Evolutionary conservation across 2,888 invertebrate genomes (phyloP), one percentile per base, ranked within the genome.

Genomic region (Drosophila neoperkinsi): DNA sequence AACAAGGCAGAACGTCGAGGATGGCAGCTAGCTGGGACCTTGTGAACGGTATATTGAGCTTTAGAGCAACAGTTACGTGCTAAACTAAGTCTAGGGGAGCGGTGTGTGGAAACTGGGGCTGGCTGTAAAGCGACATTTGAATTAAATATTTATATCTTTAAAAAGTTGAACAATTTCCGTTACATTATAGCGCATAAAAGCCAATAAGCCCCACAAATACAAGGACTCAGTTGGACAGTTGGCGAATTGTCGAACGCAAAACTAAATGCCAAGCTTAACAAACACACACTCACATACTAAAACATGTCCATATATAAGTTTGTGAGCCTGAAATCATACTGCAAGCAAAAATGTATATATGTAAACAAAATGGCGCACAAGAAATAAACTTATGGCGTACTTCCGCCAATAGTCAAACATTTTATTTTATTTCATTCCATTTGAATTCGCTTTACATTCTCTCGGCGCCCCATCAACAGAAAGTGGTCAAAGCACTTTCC

Each of bases 351-450:
- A 31, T 57, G 2, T 57, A 16, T 55, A 28, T 25, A 63, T 75
- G 77, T 79, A 73, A 80, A 74, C 82, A 86, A 77, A 88, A 84
- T 87, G 84, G 88, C 84, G 79, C 64, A 79, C 77, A 79, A 86
- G 81, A 86, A 88, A 82, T 81, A 72, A 88, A 88, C 87, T 89
- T 89, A 87, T 89, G 89, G 85, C 83, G 71, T 77, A 88, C 88
- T 87, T 89, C 88, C 88, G 88, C 85, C 84, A 82, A 80, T 86
- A 87, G 86, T 86, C 82, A 86, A 88, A 88, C 81, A 84, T 87
- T 88, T 88, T 82, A 86, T 88, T 87, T 81, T 79, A 82, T 85
- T 84, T 88, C 78, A 75, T 79, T 80, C 71, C 79, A 77, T 70
- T 79, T 75, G 68, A 79, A 64, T 76, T 78, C 71, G 70, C 43